Base-by-base conservation (phyloP, 2,113 vertebrate species). In the Elgaria multicarinata region DNA sequence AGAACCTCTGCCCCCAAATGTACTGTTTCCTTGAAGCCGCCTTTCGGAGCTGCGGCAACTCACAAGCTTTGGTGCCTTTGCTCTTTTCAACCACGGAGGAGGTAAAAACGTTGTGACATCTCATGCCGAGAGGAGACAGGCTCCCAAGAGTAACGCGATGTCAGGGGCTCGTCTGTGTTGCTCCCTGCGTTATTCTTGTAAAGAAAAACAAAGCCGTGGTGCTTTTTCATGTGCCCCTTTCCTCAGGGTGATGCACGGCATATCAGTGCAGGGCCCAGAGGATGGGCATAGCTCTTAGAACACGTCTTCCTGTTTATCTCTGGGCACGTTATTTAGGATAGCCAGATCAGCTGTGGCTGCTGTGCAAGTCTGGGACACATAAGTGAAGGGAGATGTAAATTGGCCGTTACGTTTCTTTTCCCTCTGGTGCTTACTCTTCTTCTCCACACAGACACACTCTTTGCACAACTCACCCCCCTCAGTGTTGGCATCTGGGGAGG, bases 91-190 rank as follows among this genome's bases (percentile, higher is more conserved):
- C 80, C 33, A 33, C 1, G 46, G 7, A 42, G 33, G 55, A 83
- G 80, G 69, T 75, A 75, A 74, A 85, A 75, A 36, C 62, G 33
- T 64, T 83, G 71, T 89, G 87, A 83, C 80, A 75, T 64, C 69
- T 83, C 66, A n/a, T 31, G 67, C 55, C 10, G 9, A 75, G 31
- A 75, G 55, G 6, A 89, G 71, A 64, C 33, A 16, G 3, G 69
- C 87, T 83, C 44, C 79, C 69, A n/a, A 72, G 18, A 46, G 72
- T 58, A 31, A 8, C 3, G 8, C 55, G 22, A 12, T 6, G 33
- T 31, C 71, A 20, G 55, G 58, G 44, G 7, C 74, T 76, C 39
- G 50, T 28, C 42, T 18, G 53, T 33, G 10, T 12, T 42, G 42
- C 10, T 20, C 42, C 6, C 67, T 39, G 36, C 39, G 24, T 81